These are phyloP conservation scores for Enoplosus armatus DNA, from an alignment of 2,797 vertebrate species.

Conservation along the genomic window DNA sequence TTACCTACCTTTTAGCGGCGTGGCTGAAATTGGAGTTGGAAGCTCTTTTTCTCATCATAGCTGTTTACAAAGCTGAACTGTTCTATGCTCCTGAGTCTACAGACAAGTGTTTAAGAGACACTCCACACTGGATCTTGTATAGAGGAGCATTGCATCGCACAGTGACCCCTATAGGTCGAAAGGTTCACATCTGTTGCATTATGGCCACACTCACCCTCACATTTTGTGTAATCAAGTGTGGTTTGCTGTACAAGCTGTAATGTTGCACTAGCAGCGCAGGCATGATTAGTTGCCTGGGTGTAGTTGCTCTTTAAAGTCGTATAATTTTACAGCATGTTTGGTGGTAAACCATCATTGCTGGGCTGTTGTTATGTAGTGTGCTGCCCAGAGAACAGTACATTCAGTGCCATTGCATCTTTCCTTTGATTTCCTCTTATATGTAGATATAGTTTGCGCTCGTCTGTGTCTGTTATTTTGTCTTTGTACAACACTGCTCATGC, in stretches of 20 bases:
- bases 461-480: background rate
- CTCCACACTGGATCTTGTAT: background rate
- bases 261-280: background rate
- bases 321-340: background rate
- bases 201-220: too few species aligned
- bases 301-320: background rate
- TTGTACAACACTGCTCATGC: background rate
- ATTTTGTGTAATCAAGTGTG: too few species aligned
- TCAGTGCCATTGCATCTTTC: background rate
- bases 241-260: background rate
- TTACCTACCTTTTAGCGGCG: background rate
- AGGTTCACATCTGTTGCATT: background rate
- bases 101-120: background rate
- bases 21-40: background rate
- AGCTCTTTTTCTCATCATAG: slow-evolving; percentile 1
- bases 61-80: background rate
- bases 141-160: background rate
- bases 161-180: background rate
- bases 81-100: background rate
- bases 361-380: background rate
- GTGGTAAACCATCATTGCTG: too few species aligned
- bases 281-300: too few species aligned
- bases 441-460: too few species aligned
- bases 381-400: background rate
- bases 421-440: background rate